Base-by-base conservation (phyloP, 2,888 invertebrate species). In the Gastrophysa polygoni region DNA sequence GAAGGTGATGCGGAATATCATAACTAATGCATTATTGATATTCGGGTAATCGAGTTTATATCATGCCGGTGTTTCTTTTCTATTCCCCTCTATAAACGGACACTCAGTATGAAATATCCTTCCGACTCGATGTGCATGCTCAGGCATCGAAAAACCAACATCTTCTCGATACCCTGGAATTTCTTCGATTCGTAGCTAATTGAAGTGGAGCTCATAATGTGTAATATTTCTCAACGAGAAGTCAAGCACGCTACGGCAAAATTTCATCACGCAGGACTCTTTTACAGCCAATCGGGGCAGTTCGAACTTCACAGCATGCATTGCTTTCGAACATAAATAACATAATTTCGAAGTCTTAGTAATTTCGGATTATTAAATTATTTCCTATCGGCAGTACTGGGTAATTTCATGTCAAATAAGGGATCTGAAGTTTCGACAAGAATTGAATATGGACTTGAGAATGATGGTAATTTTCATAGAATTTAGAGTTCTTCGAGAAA, bases 201-300 rank as follows among this genome's bases (percentile, higher is more conserved):
- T 49, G 29, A 51, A 59, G 51, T 52, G 28, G 18, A 44, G 44
- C 24, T 59, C 24, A 54, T 50, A 59, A 16, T 51, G 28, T 17
- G 34, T 58, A 50, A 57, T 29, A 38, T 17, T 10, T 57, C 59
- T 57, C 57, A 61, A 50, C 57, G 64, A 49, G 64, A 57, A 63
- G 68, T 68, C 68, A 68, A 66, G 68, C 64, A 68, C 68, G 68
- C 64, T 62, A 68, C 64, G 66, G 62, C 64, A 66, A 57, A 68
- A 68, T 64, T n/a, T n/a, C n/a, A 68, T 68, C 66, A 66, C 68
- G 66, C 68, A 66, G 66, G 59, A 64, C 61, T 46, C 61, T 61
- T 47, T 34, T 56, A 54, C 59, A 51, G 46, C 68, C 68, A 68
- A 68, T 54, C 66, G 66, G 64, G 66, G 63, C 58, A 57, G 57